These are phyloP conservation scores for Drosophila suzukii DNA, from an alignment of 1,140 invertebrate species.

Conservation along the genomic window DNA sequence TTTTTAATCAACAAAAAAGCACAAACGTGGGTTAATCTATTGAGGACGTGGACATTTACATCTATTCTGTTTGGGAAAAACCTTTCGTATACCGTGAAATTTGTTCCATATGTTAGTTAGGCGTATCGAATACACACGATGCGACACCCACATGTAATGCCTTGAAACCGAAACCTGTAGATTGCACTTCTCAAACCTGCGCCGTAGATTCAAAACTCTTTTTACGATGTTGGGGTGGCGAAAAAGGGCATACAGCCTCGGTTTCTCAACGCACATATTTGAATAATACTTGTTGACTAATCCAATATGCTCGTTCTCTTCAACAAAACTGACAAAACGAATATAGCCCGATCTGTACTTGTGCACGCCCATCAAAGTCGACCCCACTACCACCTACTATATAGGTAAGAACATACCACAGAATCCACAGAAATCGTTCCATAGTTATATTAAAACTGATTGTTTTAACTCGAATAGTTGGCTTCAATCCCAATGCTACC, in stretches of 20 bases:
- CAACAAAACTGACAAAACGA: conserved; percentile 34
- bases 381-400: conserved; percentile 89
- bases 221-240: conserved; percentile 18
- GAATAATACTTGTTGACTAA: conserved; percentile 20
- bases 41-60: neutral
- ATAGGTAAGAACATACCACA: no score
- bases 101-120: conserved; percentile 29
- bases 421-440: neutral
- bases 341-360: conserved; percentile 93
- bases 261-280: neutral
- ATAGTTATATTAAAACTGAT: neutral
- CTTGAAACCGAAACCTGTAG: conserved; percentile 39
- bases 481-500: conserved; percentile 96
- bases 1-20: neutral
- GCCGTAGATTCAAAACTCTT: conserved; percentile 20
- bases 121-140: conserved; percentile 32
- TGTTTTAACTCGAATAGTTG: conserved; percentile 87
- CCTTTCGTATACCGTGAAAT: neutral
- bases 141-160: conserved; percentile 24
- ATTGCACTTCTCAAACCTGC: conserved; percentile 41
- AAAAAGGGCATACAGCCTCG: conserved; percentile 3
- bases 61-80: neutral
- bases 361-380: conserved; percentile 92
- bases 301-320: conserved; percentile 13
- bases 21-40: neutral